These are phyloP conservation scores for Channa striata DNA, from an alignment of 2,797 vertebrate genomes.

Conservation along the genomic window DNA sequence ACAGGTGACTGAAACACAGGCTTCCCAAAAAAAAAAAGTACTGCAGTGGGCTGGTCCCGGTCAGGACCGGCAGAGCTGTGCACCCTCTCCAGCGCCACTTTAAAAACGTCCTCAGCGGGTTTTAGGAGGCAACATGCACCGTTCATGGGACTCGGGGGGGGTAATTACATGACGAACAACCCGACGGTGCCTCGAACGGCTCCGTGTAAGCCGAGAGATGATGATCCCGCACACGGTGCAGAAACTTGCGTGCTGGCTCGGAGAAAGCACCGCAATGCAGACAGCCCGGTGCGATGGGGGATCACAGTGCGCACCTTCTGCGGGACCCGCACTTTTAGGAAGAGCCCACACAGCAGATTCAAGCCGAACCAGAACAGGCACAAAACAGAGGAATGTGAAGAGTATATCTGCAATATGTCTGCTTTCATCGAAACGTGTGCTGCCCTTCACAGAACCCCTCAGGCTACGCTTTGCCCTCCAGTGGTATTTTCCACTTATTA, in stretches of 20 bases:
- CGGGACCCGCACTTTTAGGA: slow-evolving; percentile 63
- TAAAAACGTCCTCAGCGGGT: slow-evolving; percentile 13
- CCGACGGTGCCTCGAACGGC: neutral
- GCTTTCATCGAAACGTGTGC: slow-evolving; percentile 19
- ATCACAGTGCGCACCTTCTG: slow-evolving; percentile 66
- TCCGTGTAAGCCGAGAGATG: slow-evolving; percentile 41
- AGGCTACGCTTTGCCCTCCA: slow-evolving; percentile 51
- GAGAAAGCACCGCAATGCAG: slow-evolving; percentile 88
- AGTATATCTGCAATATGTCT: slow-evolving; percentile 1
- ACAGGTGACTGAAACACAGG: slow-evolving; percentile 67
- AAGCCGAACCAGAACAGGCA: neutral
- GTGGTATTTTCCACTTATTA: slow-evolving; percentile 46
- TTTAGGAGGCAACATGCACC: neutral
- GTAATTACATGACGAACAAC: neutral
- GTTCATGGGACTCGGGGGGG: neutral
- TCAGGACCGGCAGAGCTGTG: slow-evolving; percentile 38
- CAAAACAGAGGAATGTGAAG: slow-evolving; percentile 6
- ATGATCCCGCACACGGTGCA: slow-evolving; percentile 63
- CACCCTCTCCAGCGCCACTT: slow-evolving; percentile 22
- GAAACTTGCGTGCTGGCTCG: slow-evolving; percentile 78
- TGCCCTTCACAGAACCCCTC: slow-evolving; percentile 72
- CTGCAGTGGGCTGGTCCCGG: slow-evolving; percentile 85
- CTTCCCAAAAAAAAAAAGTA: slow-evolving; percentile 59
- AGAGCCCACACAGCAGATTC: slow-evolving; percentile 8
- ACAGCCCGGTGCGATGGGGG: slow-evolving; percentile 65